Evolutionary conservation across 64 coral and sea anemone species (phyloP), one percentile per base, ranked within the genome.

Genomic region (Stichodactyla mertensii): DNA sequence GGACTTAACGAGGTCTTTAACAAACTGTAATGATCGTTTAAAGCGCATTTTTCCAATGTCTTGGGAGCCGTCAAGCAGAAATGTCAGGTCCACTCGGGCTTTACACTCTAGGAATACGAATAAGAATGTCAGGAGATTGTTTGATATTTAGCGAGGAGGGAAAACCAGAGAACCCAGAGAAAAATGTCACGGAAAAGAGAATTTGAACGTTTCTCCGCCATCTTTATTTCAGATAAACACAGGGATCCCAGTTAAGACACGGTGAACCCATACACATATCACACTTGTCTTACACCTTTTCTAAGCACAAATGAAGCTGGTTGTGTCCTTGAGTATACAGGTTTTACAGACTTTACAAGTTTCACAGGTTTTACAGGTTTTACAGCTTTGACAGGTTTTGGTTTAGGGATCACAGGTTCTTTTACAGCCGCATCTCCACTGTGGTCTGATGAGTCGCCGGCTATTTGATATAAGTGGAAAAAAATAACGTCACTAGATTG

Each of bases 11-110:
- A 92, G 15, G 14, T 64, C 66, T 26, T 87, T 87, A 13, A 86
- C 86, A 26, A 92, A 92, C 16, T 23, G 16, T 22, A 92, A 22
- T 51, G 86, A 82, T 54, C 83, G 83, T 1, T n/a, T 4, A 77
- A 92, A 92, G 12, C 80, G 86, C 16, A 64, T 60, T 77, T 92
- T 20, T 6, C 36, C 86, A 16, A 82, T 53, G 54, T n/a, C 51
- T 2, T 78, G 26, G 18, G 90, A 92, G 7, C 90, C 90, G 57
- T 92, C 90, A 16, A 92, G 80, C 13, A 92, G 85, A 52, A 92
- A 87, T 23, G 77, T 77, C 27, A 92, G 55, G 54, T 92, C 90
- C 2, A 86, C 90, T 19, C 86, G 79, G 0, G 90, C 90, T 4
- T 61, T 82, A 26, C 90, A 92, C 8, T 57, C 90, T 92, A 66